phyloP scores from a whole-genome alignment of 2,113 vertebrate genomes.

The Perccottus glenii region DNA sequence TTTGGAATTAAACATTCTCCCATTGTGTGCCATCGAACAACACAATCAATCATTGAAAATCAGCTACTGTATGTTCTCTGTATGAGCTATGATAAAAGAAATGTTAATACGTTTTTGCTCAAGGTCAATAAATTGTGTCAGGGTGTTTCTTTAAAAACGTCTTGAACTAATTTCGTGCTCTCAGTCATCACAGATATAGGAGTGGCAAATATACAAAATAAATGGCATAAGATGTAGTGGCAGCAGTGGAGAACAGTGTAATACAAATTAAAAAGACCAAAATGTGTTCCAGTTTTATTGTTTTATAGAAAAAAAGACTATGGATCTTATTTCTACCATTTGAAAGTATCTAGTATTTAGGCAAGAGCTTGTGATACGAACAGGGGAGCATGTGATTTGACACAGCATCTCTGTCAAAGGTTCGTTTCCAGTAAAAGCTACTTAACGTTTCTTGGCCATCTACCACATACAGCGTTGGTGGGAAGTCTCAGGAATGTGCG shows the following conservation, averaged over 20 bases:
- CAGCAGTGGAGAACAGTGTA: not conserved
- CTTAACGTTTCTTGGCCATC: constrained; percentile 8
- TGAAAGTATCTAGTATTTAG: too few species aligned
- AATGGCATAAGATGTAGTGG: not conserved
- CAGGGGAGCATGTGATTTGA: not conserved
- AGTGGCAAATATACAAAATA: too few species aligned
- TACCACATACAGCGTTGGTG: constrained; percentile 7
- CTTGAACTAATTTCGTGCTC: too few species aligned
- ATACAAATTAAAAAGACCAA: not conserved
- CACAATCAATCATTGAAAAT: too few species aligned
- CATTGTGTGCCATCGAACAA: not conserved
- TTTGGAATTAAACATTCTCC: not conserved
- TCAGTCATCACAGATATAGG: too few species aligned
- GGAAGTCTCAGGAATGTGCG: constrained; percentile 31
- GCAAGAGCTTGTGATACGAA: not conserved
- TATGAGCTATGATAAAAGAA: too few species aligned
- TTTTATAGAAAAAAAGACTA: too few species aligned
- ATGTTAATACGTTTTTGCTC: too few species aligned
- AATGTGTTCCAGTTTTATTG: not conserved
- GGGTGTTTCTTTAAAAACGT: too few species aligned
- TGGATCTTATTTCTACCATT: too few species aligned
- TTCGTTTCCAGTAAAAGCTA: constrained; percentile 7
- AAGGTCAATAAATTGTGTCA: too few species aligned
- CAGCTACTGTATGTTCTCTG: too few species aligned
- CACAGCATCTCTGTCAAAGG: not conserved